Evolutionary conservation across 2,113 vertebrate genomes (phyloP).

Genomic region (Phoenicopterus ruber): DNA sequence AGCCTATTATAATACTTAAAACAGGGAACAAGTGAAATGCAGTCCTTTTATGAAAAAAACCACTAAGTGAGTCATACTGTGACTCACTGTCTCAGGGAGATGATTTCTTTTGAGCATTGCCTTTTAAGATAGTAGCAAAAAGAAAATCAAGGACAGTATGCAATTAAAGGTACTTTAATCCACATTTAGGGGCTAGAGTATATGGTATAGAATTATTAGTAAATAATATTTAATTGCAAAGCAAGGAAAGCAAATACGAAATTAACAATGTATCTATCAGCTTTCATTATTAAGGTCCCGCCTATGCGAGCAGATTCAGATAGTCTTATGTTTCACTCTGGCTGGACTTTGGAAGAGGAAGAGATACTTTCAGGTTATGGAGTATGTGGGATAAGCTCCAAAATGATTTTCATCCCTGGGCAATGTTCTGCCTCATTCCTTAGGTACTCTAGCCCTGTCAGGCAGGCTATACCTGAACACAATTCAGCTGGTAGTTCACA

Average conservation of each 20-base stretch:
- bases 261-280: background rate
- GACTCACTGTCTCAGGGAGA: background rate
- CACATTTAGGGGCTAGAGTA: background rate
- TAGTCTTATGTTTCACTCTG: background rate
- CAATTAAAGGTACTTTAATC: background rate
- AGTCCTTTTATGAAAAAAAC: background rate
- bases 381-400: background rate
- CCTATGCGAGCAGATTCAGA: background rate
- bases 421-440: background rate
- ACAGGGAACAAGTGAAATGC: background rate
- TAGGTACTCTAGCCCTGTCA: background rate
- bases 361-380: background rate
- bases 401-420: background rate
- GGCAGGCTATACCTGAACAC: background rate
- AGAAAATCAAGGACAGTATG: background rate
- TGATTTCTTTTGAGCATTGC: background rate
- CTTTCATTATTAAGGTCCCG: background rate
- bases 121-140: background rate
- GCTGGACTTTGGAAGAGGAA: background rate
- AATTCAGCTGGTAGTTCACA: background rate
- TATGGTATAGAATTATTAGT: background rate
- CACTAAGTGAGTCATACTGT: background rate
- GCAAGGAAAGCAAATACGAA: background rate
- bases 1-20: background rate
- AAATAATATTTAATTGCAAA: background rate